Evolutionary conservation across 2,888 invertebrate species (phyloP).

Genomic region (Macrophya annulata): DNA sequence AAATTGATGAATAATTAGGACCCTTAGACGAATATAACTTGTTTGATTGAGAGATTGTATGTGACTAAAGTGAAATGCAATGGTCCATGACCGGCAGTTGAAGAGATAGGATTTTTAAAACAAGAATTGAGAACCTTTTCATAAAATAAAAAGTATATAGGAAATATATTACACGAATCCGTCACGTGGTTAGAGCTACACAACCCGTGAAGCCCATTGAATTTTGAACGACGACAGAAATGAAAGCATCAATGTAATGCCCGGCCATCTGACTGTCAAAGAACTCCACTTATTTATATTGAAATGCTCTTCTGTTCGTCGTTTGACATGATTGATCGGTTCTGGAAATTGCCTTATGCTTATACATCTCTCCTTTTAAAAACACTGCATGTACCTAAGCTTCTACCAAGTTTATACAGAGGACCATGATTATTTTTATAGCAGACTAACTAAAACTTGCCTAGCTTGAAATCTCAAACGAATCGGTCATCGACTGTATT

Average conservation of each 20-base stretch:
- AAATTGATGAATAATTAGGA: not conserved
- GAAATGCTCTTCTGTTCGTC: slow-evolving; percentile 57
- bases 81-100: slow-evolving; percentile 3
- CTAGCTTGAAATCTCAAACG: slow-evolving; percentile 48
- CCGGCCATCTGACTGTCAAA: slow-evolving; percentile 56
- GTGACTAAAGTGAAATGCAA: slow-evolving; percentile 27
- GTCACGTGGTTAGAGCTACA: slow-evolving; percentile 51
- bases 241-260: slow-evolving; percentile 57
- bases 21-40: not conserved
- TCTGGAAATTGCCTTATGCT: slow-evolving; percentile 58
- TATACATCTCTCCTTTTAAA: slow-evolving; percentile 49
- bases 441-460: slow-evolving; percentile 4
- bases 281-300: slow-evolving; percentile 56
- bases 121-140: slow-evolving; percentile 50
- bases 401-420: slow-evolving; percentile 47
- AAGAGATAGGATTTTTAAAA: not conserved
- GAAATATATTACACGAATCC: slow-evolving; percentile 55
- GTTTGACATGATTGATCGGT: slow-evolving; percentile 58
- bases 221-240: slow-evolving; percentile 56
- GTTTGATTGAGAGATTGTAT: not conserved
- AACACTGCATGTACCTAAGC: slow-evolving; percentile 43
- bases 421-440: slow-evolving; percentile 53
- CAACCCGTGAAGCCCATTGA: slow-evolving; percentile 50
- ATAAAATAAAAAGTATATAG: slow-evolving; percentile 51
- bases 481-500: slow-evolving; percentile 53